Percentiles rank a stretch among this genome's conserved stretches.
Evolutionary conservation across 1,140 invertebrate species (phyloP).

Genomic region (Bombus confusus): DNA sequence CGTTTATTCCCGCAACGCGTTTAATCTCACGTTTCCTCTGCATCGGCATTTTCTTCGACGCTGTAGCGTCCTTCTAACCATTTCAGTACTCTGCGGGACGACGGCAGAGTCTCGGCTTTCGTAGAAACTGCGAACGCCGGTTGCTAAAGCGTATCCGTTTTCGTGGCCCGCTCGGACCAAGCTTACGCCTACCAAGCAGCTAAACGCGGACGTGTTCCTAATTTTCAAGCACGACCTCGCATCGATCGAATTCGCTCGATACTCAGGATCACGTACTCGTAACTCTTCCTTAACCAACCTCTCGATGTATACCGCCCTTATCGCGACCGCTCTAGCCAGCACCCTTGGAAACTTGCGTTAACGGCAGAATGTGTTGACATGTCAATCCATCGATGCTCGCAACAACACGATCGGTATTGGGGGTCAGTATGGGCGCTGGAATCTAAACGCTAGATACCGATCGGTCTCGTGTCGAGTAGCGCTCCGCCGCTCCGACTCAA

Average conservation of each 20-base stretch:
- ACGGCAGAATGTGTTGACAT: conserved; percentile 54
- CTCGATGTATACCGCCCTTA: conserved; percentile 62
- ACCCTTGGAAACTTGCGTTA: conserved; percentile 50
- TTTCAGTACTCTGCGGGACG: too few species aligned
- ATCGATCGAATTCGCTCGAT: conserved; percentile 64
- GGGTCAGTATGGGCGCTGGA: not conserved
- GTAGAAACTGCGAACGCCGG: not conserved
- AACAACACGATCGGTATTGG: conserved; percentile 37
- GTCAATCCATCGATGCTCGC: conserved; percentile 33
- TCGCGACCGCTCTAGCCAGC: conserved; percentile 39
- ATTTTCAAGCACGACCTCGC: conserved; percentile 52
- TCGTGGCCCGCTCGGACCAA: not conserved
- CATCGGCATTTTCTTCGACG: not conserved
- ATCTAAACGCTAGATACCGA: conserved; percentile 22
- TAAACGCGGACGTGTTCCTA: conserved; percentile 61
- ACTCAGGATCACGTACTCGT: conserved; percentile 63
- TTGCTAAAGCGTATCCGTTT: not conserved
- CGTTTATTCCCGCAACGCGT: not conserved
- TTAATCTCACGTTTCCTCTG: too few species aligned
- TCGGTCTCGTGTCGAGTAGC: not conserved
- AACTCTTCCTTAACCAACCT: conserved; percentile 64
- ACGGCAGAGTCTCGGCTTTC: not conserved
- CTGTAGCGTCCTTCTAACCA: too few species aligned
- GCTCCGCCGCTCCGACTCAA: not conserved
- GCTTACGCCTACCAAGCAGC: conserved; percentile 34